These are phyloP conservation scores for Pongo abelii DNA, from an alignment of 2,113 vertebrate genomes.

Conservation along the genomic window DNA sequence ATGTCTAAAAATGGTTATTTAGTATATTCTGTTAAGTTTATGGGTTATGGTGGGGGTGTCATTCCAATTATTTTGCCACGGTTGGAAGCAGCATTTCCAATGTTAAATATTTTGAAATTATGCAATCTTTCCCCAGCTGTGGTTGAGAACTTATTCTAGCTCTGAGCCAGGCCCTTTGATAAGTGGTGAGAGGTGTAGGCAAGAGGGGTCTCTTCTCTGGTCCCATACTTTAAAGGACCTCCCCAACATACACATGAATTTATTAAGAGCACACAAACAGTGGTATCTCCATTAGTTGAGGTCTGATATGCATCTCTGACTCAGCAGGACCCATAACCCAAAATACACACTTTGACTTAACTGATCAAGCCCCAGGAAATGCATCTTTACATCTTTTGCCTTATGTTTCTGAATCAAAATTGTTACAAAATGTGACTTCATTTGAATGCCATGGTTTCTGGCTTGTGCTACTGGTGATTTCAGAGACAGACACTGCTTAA, in stretches of 20 bases:
- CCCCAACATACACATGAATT: neutral
- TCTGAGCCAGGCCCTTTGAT: neutral
- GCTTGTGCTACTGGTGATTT: neutral
- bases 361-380: neutral
- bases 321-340: neutral
- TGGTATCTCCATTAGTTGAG: neutral
- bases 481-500: neutral
- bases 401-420: neutral
- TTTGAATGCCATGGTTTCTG: neutral
- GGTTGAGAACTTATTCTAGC: conserved; percentile 24
- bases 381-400: neutral
- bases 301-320: neutral
- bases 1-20: neutral
- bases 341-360: neutral
- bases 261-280: neutral
- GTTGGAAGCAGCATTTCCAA: neutral
- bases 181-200: neutral
- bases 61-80: neutral
- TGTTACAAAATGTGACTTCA: neutral
- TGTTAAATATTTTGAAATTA: conserved; percentile 25
- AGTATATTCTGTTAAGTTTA: neutral
- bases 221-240: neutral
- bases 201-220: neutral
- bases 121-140: neutral
- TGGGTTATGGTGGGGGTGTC: neutral